These are phyloP conservation scores for Zoanthus sansibaricus DNA, from an alignment of 92 coral and sea anemone species.

Conservation along the genomic window DNA sequence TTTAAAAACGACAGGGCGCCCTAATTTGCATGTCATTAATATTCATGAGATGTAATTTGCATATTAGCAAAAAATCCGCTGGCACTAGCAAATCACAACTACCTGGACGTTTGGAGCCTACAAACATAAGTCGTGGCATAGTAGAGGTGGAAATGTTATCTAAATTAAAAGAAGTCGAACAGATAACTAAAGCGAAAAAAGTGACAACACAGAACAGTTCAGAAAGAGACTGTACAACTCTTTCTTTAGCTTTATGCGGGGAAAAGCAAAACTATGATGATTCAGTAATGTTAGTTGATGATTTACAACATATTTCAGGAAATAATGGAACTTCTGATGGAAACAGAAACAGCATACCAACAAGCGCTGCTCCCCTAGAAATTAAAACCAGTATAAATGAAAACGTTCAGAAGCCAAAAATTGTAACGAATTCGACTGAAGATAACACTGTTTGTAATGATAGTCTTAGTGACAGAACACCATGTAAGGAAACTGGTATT, in stretches of 20 bases:
- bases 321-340: neutral
- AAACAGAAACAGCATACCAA: neutral
- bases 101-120: neutral
- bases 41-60: too few species aligned
- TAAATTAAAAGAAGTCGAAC: neutral
- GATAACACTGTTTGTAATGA: neutral
- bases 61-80: too few species aligned
- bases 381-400: too few species aligned
- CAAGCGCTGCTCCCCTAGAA: neutral
- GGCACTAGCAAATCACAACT: neutral
- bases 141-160: neutral
- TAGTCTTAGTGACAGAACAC: neutral
- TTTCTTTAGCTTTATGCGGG: neutral
- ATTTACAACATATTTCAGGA: neutral
- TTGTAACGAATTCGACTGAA: neutral
- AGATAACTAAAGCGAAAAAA: neutral
- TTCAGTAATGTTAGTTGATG: neutral
- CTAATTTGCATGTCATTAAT: too few species aligned
- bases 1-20: too few species aligned
- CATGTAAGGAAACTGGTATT: neutral
- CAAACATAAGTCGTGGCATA: neutral
- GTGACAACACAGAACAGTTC: neutral
- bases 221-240: neutral
- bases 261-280: neutral
- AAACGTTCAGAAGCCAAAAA: neutral